Evolutionary conservation across 1,140 invertebrate genomes (phyloP), one percentile per base, ranked within the genome.

Genomic region (silkworm (Bombyx mori)): DNA sequence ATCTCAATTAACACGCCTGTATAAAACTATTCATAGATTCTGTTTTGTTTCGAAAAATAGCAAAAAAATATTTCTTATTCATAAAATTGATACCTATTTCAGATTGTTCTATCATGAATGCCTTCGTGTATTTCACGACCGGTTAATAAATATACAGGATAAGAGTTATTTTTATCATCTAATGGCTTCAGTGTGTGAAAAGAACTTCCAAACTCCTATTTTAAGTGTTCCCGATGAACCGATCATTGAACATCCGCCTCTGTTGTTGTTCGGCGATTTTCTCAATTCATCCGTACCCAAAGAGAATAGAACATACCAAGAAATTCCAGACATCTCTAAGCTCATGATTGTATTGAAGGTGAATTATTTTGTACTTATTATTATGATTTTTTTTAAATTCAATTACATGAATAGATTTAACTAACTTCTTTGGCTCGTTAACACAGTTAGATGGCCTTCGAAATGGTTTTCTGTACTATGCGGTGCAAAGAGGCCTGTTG

Each of bases 71-170:
- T 35, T 35, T 35, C 26, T 35, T 35, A 5, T 2, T 35, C 2
- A 35, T 35, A 3, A 35, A 35, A 35, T 35, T 5, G 26, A 35
- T 35, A 5, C 26, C 26, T 3, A 51, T 70, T 82, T 35, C 63
- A 95, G 95, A 60, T 87, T 98, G 1, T 98, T 96, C 88, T 95
- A 96, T 69, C 96, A 98, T 77, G 96, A 98, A 86, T 95, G 94
- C 49, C 91, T 95, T 48, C 90, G 96, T 42, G 95, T 98, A 0
- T 98, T 96, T 82, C 96, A 97, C 85, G 97, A 98, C 82, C 93
- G 96, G 9, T 82, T 98, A 7, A 94, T 96, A 50, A 95, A 96
- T 68, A 79, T 90, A 8, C 88, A 92, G 48, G 96, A 98, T 75
- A 93, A 95, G 66, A 91, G 88, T 42, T 94, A 95, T 73, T 94